phyloP scores from a whole-genome alignment of 2,797 vertebrate species.

The Anableps anableps region DNA sequence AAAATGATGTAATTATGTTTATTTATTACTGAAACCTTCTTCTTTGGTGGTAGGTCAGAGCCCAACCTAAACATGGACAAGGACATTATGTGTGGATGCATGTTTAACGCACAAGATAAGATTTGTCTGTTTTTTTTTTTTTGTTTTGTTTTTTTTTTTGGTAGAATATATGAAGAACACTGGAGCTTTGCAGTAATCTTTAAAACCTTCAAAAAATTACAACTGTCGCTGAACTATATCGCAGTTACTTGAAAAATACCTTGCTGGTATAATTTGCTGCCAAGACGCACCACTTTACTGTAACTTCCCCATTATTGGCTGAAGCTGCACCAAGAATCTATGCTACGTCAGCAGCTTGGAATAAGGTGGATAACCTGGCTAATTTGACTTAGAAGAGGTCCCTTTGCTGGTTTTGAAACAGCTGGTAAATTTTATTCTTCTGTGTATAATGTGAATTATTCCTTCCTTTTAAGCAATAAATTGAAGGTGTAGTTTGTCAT shows the following conservation, averaged over 20 bases:
- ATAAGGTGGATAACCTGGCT: neutral
- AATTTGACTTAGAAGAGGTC: neutral
- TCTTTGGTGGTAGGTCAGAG: neutral
- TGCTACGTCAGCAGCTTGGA: neutral
- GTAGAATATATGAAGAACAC: neutral
- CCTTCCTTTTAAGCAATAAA: neutral
- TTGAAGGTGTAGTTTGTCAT: neutral
- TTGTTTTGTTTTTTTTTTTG: no score
- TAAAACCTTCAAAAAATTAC: neutral
- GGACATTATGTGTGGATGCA: neutral
- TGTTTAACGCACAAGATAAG: neutral
- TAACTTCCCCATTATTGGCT: neutral
- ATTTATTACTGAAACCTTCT: neutral
- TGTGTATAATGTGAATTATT: neutral
- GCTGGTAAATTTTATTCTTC: neutral
- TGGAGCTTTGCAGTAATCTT: neutral
- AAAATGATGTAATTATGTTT: neutral
- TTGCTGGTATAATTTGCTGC: neutral
- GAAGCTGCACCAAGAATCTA: neutral
- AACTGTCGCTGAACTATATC: neutral
- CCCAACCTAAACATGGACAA: neutral
- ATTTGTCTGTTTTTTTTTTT: neutral
- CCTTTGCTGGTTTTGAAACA: neutral
- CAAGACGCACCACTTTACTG: neutral
- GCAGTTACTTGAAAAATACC: neutral